These are phyloP conservation scores for Chelonoidis abingdonii DNA, from an alignment of 2,113 vertebrate species.

Conservation along the genomic window DNA sequence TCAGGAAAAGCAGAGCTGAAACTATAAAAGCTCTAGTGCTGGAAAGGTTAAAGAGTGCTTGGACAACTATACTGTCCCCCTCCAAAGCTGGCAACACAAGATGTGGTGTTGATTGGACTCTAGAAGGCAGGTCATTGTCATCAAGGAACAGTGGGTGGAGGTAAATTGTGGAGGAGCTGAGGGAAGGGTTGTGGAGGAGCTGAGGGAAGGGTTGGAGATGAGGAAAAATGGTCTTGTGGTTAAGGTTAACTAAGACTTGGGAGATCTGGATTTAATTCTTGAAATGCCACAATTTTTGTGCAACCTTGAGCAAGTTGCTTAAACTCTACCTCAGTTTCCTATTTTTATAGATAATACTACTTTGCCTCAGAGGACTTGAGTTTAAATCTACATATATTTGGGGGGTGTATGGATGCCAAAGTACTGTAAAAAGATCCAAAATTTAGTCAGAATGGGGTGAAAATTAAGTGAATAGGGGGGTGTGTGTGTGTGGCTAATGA, in stretches of 20 bases:
- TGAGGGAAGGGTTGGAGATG: background rate
- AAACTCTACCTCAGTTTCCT: background rate
- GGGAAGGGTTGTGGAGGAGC: background rate
- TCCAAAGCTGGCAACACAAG: background rate
- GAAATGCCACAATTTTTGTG: background rate
- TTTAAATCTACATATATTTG: background rate
- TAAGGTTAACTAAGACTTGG: background rate
- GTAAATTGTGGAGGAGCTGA: background rate
- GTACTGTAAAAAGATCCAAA: background rate
- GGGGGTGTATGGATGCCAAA: background rate
- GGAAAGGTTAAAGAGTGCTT: background rate
- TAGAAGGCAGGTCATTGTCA: background rate
- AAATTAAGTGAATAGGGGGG: background rate
- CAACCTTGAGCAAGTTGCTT: background rate
- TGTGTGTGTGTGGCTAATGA: background rate
- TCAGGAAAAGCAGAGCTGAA: background rate
- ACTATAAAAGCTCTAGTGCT: background rate
- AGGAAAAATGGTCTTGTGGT: slow-evolving; percentile 21
- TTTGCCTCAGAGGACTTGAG: background rate
- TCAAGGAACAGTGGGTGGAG: background rate
- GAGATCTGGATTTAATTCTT: background rate
- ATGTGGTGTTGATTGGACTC: background rate
- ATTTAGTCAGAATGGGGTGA: background rate
- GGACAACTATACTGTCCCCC: background rate
- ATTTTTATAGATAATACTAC: background rate